Conservation (phyloP, 2,888 invertebrate species). For the Periphyllus acericola region DNA sequence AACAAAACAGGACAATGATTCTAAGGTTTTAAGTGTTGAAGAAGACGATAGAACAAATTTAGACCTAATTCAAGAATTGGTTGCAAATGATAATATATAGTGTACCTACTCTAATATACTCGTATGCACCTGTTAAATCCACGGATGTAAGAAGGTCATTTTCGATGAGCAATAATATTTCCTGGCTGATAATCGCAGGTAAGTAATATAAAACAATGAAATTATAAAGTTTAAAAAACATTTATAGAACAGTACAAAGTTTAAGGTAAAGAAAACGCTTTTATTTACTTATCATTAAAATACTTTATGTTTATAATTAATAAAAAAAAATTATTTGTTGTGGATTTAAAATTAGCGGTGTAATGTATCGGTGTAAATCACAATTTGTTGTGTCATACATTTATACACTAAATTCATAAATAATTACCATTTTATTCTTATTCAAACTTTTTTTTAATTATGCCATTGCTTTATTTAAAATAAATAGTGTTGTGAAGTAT, state of each 20-base stretch:
- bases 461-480: too few species aligned
- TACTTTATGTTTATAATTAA: not conserved
- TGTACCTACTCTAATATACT: too few species aligned
- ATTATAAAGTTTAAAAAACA: not conserved
- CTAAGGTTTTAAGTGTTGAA: not conserved
- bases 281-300: not conserved
- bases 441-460: too few species aligned
- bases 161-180: not conserved
- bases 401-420: too few species aligned
- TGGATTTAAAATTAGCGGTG: too few species aligned
- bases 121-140: not conserved
- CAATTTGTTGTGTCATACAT: too few species aligned
- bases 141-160: slow-evolving; percentile 10
- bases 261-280: not conserved
- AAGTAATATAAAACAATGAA: not conserved
- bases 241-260: slow-evolving; percentile 1
- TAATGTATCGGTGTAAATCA: too few species aligned
- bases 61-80: slow-evolving; percentile 2
- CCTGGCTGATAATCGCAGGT: not conserved
- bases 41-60: not conserved
- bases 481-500: too few species aligned
- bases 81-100: not conserved
- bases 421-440: too few species aligned
- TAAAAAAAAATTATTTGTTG: too few species aligned
- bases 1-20: not conserved